Evolutionary conservation across 2,797 vertebrate genomes (phyloP), one percentile per base, ranked within the genome.

Genomic region (Neosilurus hyrtlii): DNA sequence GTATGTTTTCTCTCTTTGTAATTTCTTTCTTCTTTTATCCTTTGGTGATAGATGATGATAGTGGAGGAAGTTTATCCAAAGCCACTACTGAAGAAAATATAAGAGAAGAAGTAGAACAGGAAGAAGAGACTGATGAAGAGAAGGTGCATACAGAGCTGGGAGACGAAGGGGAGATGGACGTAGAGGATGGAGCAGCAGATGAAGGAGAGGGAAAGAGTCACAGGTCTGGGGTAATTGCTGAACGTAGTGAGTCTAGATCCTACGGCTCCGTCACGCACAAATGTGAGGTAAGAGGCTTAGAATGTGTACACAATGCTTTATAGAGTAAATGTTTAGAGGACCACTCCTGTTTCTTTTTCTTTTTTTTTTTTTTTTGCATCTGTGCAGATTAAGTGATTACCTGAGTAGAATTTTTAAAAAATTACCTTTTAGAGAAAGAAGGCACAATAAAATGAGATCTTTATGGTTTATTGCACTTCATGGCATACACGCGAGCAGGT

Each of bases 251-350:
- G 90, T 97, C 97, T 0, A 96, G 97, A 87, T 94, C 96, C 8
- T 99, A 99, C 0, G 96, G 98, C 90, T 97, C 97, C 0, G 91
- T 97, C 89, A 98, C 95, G 0, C 98, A 99, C 93, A 96, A 96
- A 91, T 99, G 98, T 2, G 96, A 97, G 96, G 98, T 99, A 90
- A 94, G 94, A 35, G 63, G 51, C 16, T 63, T 26, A 24, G 57
- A 37, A 43, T 61, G 22, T 16, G 37, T 18, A 43, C 37, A 12
- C 26, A 35, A 6, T 57, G 52, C 22, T 52, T 52, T 52, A 72
- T 52, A 16, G n/a, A 72, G 49, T 72, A 24, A 51, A 54, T 52
- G 43, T 43, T 22, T 70, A 22, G 37, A 68, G 18, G 20, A 43
- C 18, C 20, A 18, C 35, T 68, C 1, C 18, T 43, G 16, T 67